Evolutionary conservation across 2,113 vertebrate species (phyloP).

Genomic region (Gobiocypris rarus): DNA sequence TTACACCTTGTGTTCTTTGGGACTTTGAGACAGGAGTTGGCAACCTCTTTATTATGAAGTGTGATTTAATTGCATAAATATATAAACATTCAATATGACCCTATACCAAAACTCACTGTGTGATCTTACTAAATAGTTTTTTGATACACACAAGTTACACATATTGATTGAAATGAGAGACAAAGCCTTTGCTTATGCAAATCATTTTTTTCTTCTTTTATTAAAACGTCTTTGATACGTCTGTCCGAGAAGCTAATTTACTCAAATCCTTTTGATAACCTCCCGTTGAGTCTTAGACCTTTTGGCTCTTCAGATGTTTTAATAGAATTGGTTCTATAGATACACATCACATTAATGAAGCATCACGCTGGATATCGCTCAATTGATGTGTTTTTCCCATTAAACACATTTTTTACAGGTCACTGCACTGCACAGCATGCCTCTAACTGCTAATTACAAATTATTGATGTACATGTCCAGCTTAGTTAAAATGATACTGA

Average conservation of each 20-base stretch:
- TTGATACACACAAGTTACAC: background rate
- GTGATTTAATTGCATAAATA: background rate
- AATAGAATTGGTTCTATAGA: background rate
- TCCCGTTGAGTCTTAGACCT: background rate
- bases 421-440: slow-evolving; percentile 40
- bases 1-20: no score
- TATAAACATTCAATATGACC: background rate
- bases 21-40: no score
- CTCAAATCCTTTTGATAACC: background rate
- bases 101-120: background rate
- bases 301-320: background rate
- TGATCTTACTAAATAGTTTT: background rate
- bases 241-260: background rate
- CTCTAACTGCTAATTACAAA: slow-evolving; percentile 37
- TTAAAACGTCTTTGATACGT: background rate
- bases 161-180: no score
- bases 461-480: slow-evolving; percentile 39
- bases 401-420: slow-evolving; percentile 47
- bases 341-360: slow-evolving; percentile 35
- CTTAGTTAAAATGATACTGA: slow-evolving; percentile 14
- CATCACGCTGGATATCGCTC: slow-evolving; percentile 3
- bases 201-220: background rate
- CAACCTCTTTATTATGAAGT: background rate
- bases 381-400: slow-evolving; percentile 42
- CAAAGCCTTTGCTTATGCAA: background rate